Evolutionary conservation across 2,113 vertebrate species (phyloP).

Genomic region (Nicator chloris): DNA sequence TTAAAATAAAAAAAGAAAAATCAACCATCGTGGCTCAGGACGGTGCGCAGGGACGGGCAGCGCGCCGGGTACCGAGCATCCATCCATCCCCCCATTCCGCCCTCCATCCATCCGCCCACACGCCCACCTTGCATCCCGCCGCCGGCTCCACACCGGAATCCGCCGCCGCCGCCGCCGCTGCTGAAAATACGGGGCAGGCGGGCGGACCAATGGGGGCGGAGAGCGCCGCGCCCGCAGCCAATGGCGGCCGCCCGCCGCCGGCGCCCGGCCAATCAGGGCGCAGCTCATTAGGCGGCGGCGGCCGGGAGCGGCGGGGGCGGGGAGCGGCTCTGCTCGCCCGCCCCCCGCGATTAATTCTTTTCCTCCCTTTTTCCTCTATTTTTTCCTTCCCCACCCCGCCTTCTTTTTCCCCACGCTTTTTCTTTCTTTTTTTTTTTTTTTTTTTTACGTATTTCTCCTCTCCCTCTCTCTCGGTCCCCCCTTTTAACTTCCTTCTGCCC

Average conservation of each 20-base stretch:
- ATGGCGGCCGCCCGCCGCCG: background rate
- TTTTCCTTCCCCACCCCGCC: too few relatives aligned
- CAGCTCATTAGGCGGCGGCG: conserved; percentile 37
- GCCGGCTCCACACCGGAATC: conserved; percentile 63
- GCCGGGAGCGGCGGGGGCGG: background rate
- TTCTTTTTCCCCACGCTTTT: background rate
- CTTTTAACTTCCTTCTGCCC: background rate
- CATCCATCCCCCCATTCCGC: background rate
- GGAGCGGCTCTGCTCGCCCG: background rate
- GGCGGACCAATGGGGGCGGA: conserved; percentile 63
- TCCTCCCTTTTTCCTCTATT: background rate
- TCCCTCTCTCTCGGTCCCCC: too few relatives aligned
- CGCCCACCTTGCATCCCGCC: conserved; percentile 78
- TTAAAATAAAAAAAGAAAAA: background rate
- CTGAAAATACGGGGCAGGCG: conserved; percentile 63
- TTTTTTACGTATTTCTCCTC: background rate
- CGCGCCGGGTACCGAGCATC: background rate
- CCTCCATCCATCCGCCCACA: background rate
- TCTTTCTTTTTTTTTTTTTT: too few relatives aligned
- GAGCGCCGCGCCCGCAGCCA: background rate
- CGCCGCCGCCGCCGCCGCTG: background rate
- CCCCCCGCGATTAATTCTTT: background rate
- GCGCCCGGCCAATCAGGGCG: conserved; percentile 62
- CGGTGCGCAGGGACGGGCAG: background rate
- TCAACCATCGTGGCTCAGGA: background rate